A percentile compares a stretch with the other conserved stretches of the same genome.
Conservation (phyloP, 2,113 vertebrate species). For the Zosterops lateralis region DNA sequence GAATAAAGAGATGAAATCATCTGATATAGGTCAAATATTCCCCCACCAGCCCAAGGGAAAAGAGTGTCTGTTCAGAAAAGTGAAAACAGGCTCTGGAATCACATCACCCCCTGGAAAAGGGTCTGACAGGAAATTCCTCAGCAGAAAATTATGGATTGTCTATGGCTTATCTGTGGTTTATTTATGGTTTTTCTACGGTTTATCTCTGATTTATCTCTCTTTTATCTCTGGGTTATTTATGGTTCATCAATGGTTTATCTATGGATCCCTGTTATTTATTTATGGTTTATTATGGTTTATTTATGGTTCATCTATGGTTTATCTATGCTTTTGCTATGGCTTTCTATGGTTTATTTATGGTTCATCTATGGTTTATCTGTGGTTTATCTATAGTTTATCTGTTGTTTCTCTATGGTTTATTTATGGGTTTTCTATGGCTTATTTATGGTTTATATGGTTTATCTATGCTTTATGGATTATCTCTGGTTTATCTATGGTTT, state of each 20-base stretch:
- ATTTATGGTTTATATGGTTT: neutral
- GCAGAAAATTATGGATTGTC: neutral
- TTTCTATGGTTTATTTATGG: rapidly evolving
- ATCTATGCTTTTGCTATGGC: too few relatives aligned
- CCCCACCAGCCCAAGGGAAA: neutral
- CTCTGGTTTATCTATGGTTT: neutral
- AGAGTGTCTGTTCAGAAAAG: neutral
- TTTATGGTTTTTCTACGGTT: neutral
- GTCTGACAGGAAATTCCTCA: neutral
- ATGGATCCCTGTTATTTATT: neutral
- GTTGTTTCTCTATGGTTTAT: neutral
- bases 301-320: rapidly evolving
- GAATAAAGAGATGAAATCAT: neutral
- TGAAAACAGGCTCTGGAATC: neutral
- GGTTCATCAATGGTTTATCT: rapidly evolving
- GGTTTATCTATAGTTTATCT: neutral
- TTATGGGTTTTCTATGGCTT: neutral
- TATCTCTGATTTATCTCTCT: neutral
- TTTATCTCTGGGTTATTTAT: neutral
- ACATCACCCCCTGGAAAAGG: neutral
- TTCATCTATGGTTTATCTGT: neutral
- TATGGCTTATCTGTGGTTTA: neutral
- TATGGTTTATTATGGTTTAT: neutral
- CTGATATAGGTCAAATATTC: neutral
- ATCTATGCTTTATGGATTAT: neutral